Percentiles rank a stretch among this genome's conserved stretches.
Conservation (phyloP, 2,113 vertebrate genomes). For the Sarotherodon lohbergeri region DNA sequence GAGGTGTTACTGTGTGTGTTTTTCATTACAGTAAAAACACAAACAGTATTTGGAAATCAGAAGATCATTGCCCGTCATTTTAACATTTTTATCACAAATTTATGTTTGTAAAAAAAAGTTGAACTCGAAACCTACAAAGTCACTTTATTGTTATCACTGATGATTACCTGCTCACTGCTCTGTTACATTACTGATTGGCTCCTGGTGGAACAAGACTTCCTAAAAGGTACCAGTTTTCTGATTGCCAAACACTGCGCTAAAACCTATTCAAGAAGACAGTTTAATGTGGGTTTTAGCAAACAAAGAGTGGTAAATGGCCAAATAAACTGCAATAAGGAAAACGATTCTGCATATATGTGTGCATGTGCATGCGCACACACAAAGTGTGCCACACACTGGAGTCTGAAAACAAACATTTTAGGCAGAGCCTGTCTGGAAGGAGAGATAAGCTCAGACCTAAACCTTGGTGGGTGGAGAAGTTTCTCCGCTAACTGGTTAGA, state of each 20-base stretch:
- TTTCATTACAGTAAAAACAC: background rate
- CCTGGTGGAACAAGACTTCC: background rate
- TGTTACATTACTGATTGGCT: background rate
- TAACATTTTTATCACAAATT: background rate
- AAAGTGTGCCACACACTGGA: background rate
- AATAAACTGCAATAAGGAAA: background rate
- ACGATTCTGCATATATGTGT: background rate
- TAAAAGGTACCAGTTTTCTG: background rate
- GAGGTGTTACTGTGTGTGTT: background rate
- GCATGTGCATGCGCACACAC: background rate
- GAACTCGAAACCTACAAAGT: background rate
- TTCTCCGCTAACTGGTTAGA: background rate
- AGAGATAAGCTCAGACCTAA: slow-evolving; percentile 26
- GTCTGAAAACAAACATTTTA: background rate
- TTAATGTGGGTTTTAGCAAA: slow-evolving; percentile 3
- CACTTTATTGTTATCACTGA: background rate
- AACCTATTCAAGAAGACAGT: background rate
- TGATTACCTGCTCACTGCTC: background rate
- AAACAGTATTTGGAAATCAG: background rate
- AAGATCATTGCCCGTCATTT: background rate
- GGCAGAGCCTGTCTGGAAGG: slow-evolving; percentile 7
- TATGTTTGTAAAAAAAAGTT: background rate
- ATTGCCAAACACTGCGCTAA: background rate
- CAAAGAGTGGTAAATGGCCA: background rate
- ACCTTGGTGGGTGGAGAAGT: slow-evolving; percentile 2